Evolutionary conservation across 2,797 vertebrate species (phyloP), one percentile per base, ranked within the genome.

Genomic region (Buceros bicornis): DNA sequence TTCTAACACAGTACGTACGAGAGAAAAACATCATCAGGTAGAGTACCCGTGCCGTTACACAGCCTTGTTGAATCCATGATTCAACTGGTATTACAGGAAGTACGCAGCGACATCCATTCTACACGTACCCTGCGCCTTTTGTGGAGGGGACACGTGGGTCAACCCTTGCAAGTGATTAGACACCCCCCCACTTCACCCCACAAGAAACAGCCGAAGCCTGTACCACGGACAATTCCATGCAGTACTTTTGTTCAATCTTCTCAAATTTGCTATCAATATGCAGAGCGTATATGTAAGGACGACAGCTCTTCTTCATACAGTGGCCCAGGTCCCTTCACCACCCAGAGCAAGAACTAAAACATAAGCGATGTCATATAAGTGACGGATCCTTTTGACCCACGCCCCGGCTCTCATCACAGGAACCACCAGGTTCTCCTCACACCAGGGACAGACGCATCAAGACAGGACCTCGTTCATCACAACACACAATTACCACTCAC

Each of bases 181-280:
- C 29, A 26, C 1, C 54, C 6, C 45, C 31, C 51, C 56, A 33
- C 16, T 9, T 13, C 53, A 54, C 2, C 76, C 74, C 57, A 43
- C 11, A 6, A 37, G 37, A 28, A 69, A 35, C 47, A 78, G 31
- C 70, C 58, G 16, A 11, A 78, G 51, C 0, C 0, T 16, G 37
- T 4, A 53, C 18, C 62, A 9, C 1, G 3, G n/a, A n/a, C 1
- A 0, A 12, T 40, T 33, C 80, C 31, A 16, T 1, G 4, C 8
- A 24, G 11, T 10, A 13, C 33, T 84, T 61, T 14, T 45, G 18
- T 5, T 66, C 82, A 8, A 0, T 10, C 33, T 42, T n/a, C 77
- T 51, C 31, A 60, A 28, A 56, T 25, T 14, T 40, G 6, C 42
- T 35, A 21, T 6, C 3, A 2, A 21, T 8, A 31, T 8, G 19